A percentile compares a stretch with the other conserved stretches of the same genome.
These are phyloP conservation scores for Lamellibrachia satsuma DNA, from an alignment of 2,888 invertebrate genomes.

Conservation along the genomic window DNA sequence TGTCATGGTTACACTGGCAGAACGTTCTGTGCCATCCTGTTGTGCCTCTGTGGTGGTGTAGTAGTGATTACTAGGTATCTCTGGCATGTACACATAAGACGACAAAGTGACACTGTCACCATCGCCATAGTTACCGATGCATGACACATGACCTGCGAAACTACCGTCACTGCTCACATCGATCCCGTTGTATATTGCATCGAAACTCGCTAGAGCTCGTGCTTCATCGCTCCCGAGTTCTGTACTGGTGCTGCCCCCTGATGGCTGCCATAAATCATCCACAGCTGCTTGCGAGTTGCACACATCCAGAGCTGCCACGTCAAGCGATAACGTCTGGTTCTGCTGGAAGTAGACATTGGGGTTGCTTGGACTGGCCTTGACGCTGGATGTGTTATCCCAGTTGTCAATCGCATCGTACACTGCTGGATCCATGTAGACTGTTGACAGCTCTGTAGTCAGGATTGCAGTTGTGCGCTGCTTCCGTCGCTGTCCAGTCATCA, in stretches of 20 bases:
- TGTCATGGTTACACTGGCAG: not conserved
- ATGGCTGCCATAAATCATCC: not conserved
- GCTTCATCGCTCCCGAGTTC: constrained; percentile 36
- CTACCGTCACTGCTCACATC: constrained; percentile 27
- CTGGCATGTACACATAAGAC: not conserved
- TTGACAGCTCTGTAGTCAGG: not conserved
- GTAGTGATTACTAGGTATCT: constrained; percentile 1
- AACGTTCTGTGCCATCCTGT: not conserved
- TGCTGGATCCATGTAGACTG: not conserved
- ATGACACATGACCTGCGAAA: not conserved
- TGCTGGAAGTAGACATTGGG: constrained; percentile 40
- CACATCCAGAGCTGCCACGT: not conserved
- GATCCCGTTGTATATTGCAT: constrained; percentile 37
- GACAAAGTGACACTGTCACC: not conserved
- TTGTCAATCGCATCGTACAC: not conserved
- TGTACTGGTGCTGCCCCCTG: constrained; percentile 3
- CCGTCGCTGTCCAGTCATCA: not conserved
- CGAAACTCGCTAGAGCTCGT: constrained; percentile 36
- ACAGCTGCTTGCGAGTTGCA: not conserved
- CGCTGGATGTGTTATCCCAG: not conserved
- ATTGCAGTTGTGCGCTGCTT: not conserved
- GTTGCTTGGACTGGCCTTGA: constrained; percentile 34
- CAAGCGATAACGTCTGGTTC: not conserved
- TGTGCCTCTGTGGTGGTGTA: not conserved
- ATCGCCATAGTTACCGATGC: not conserved